Conservation (phyloP, 1,140 invertebrate genomes). For the Hycleus cichorii region DNA sequence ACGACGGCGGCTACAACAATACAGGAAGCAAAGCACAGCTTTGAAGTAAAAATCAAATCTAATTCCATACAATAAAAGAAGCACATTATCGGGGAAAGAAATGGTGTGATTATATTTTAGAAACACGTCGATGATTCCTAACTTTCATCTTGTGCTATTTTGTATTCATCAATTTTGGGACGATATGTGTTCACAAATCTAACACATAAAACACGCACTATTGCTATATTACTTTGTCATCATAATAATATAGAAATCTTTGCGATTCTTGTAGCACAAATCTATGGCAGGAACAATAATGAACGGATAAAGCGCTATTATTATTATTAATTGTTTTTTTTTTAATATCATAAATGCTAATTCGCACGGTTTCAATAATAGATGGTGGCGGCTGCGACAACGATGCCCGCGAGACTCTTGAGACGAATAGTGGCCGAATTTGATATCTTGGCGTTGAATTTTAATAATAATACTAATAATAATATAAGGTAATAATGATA, state of each 20-base stretch:
- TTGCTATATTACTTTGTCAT: slow-evolving; percentile 28
- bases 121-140: no score
- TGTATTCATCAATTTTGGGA: slow-evolving; percentile 3
- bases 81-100: slow-evolving; percentile 38
- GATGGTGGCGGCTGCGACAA: slow-evolving; percentile 11
- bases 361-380: no score
- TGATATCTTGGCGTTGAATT: background rate
- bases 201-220: slow-evolving; percentile 37
- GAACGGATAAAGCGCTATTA: slow-evolving; percentile 39
- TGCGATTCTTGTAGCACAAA: slow-evolving; percentile 33
- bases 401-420: slow-evolving; percentile 20
- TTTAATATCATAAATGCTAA: background rate
- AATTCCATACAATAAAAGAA: slow-evolving; percentile 22
- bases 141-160: no score
- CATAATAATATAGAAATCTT: slow-evolving; percentile 27
- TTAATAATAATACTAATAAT: no score
- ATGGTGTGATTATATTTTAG: background rate
- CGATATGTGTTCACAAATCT: slow-evolving; percentile 27
- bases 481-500: no score
- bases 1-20: no score
- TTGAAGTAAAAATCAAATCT: no score
- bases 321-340: background rate
- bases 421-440: background rate
- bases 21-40: no score
- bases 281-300: slow-evolving; percentile 38